These are phyloP conservation scores for Parazoanthus swiftii DNA, from an alignment of 92 coral and sea anemone genomes.

Conservation along the genomic window DNA sequence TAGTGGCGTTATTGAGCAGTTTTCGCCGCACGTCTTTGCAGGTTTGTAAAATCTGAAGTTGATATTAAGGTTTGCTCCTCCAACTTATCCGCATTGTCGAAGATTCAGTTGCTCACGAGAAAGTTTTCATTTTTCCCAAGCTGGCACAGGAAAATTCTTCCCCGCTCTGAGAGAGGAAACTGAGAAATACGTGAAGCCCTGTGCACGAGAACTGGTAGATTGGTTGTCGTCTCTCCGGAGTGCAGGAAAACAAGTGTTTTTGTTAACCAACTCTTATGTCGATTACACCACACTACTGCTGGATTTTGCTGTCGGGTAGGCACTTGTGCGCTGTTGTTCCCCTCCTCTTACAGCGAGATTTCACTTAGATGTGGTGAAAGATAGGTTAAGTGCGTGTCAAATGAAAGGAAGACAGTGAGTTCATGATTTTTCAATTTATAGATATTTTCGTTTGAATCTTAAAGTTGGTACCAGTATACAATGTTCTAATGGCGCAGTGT, in stretches of 20 bases:
- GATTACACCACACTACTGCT: no score
- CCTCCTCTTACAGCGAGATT: no score
- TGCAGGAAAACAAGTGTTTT: slow-evolving; percentile 52
- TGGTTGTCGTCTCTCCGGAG: slow-evolving; percentile 74
- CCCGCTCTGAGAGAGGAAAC: slow-evolving; percentile 63
- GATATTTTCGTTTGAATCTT: no score
- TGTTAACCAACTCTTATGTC: no score
- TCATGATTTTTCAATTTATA: no score
- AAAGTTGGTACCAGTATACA: no score
- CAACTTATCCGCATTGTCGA: background rate
- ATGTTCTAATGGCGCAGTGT: no score
- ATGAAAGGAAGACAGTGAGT: no score
- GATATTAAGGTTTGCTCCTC: background rate
- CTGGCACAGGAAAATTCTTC: slow-evolving; percentile 70
- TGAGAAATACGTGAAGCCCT: slow-evolving; percentile 70
- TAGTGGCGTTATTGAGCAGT: slow-evolving; percentile 6
- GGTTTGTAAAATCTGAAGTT: slow-evolving; percentile 1
- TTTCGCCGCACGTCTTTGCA: slow-evolving; percentile 12
- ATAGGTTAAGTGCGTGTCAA: no score
- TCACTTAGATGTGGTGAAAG: no score
- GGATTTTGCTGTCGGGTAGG: slow-evolving; percentile 59
- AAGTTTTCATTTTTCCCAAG: slow-evolving; percentile 30
- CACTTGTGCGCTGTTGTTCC: no score
- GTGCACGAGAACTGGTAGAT: slow-evolving; percentile 61
- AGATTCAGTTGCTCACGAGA: background rate